A percentile compares a stretch with the other conserved stretches of the same genome.
Conservation (phyloP, 1,140 invertebrate species). For the Brachionus angularis region DNA sequence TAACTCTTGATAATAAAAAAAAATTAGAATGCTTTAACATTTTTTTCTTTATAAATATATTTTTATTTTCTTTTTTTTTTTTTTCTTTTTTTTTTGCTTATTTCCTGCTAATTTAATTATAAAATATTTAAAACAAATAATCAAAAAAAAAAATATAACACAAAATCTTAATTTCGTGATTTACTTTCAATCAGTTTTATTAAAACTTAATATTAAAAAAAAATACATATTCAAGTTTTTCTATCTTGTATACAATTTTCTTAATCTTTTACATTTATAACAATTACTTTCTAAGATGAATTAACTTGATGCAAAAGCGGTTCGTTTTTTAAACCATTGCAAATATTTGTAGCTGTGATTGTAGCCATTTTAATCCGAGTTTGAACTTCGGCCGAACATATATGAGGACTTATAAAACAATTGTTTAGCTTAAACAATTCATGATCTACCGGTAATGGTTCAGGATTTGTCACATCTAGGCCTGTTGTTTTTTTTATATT, state of each 20-base stretch:
- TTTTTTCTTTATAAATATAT: too few species aligned
- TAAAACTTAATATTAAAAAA: too few species aligned
- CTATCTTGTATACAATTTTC: neutral
- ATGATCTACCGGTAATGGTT: conserved; percentile 77
- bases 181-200: neutral
- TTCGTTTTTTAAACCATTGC: neutral
- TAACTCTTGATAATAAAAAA: too few species aligned
- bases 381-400: conserved; percentile 75
- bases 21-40: too few species aligned
- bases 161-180: neutral
- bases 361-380: conserved; percentile 35
- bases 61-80: too few species aligned
- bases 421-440: conserved; percentile 74
- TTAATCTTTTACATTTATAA: neutral
- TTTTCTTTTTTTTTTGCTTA: too few species aligned
- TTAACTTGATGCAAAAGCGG: conserved; percentile 39
- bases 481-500: too few species aligned
- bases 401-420: conserved; percentile 81
- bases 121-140: conserved; percentile 32
- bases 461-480: conserved; percentile 85
- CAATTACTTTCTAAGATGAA: neutral
- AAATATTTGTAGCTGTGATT: conserved; percentile 24
- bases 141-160: neutral
- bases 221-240: neutral
- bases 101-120: too few species aligned